phyloP scores from a whole-genome alignment of 2,113 vertebrate genomes.

The Thalassoma bifasciatum region DNA sequence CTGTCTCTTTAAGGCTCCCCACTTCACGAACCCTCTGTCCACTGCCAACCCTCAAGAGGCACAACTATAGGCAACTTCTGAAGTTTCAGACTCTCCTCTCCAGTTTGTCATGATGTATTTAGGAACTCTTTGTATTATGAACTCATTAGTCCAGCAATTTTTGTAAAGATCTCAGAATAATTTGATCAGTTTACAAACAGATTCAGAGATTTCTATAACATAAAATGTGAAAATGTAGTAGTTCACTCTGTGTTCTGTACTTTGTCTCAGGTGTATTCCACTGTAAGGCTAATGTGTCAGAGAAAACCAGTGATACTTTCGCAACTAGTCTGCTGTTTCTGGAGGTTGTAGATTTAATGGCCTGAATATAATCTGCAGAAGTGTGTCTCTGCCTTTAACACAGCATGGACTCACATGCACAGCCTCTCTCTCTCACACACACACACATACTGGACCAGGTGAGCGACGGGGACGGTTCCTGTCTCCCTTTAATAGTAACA shows the following conservation, averaged over 20 bases:
- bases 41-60: no score
- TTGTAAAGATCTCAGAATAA: no score
- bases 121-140: no score
- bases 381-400: neutral
- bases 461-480: neutral
- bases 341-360: neutral
- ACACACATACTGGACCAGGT: neutral
- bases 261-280: neutral
- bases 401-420: neutral
- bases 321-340: neutral
- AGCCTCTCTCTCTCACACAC: neutral
- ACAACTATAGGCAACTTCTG: no score
- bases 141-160: no score
- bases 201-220: no score
- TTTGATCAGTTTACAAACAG: no score
- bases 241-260: neutral
- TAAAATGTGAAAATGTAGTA: no score
- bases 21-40: no score
- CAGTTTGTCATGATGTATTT: no score
- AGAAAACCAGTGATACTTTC: neutral
- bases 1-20: no score
- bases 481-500: conserved; percentile 1
- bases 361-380: neutral
- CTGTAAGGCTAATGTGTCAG: neutral
- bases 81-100: no score